These are phyloP conservation scores for Gadus chalcogrammus DNA, from an alignment of 2,113 vertebrate species.

Conservation along the genomic window DNA sequence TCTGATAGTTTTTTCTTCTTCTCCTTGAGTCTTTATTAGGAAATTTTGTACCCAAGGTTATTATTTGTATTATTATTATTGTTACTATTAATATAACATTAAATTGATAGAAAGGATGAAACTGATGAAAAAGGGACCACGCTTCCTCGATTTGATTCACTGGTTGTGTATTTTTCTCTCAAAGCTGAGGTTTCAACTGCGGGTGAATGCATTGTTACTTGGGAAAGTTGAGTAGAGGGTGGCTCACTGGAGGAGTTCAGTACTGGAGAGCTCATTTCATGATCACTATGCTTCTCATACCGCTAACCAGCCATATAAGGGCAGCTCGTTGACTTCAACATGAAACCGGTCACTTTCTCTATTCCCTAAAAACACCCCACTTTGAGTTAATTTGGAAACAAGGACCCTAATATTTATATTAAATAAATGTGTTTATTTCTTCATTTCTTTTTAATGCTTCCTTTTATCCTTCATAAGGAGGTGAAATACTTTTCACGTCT, in stretches of 20 bases:
- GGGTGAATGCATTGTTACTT: conserved; percentile 25
- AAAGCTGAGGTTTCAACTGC: conserved; percentile 40
- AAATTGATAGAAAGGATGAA: conserved; percentile 52
- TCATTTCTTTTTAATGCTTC: conserved; percentile 66
- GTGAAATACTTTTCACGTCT: conserved; percentile 51
- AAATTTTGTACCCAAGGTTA: conserved; percentile 51
- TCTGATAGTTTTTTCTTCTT: conserved; percentile 35
- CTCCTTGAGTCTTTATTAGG: conserved; percentile 25
- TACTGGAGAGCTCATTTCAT: conserved; percentile 44
- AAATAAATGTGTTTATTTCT: conserved; percentile 72
- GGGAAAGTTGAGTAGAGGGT: conserved; percentile 40
- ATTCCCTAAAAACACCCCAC: conserved; percentile 26
- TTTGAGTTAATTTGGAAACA: conserved; percentile 53
- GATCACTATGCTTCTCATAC: conserved; percentile 35
- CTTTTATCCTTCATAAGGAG: conserved; percentile 46
- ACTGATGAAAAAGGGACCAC: conserved; percentile 86
- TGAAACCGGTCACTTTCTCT: conserved; percentile 45
- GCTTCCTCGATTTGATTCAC: conserved; percentile 66
- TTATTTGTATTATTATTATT: conserved; percentile 24
- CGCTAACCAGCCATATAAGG: conserved; percentile 37
- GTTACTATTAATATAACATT: conserved; percentile 21
- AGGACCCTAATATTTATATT: conserved; percentile 66
- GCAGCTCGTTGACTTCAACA: conserved; percentile 55
- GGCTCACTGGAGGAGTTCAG: conserved; percentile 44
- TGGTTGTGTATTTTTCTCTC: conserved; percentile 8